phyloP scores from a whole-genome alignment of 2,888 invertebrate species.

The Acleris sparsana region DNA sequence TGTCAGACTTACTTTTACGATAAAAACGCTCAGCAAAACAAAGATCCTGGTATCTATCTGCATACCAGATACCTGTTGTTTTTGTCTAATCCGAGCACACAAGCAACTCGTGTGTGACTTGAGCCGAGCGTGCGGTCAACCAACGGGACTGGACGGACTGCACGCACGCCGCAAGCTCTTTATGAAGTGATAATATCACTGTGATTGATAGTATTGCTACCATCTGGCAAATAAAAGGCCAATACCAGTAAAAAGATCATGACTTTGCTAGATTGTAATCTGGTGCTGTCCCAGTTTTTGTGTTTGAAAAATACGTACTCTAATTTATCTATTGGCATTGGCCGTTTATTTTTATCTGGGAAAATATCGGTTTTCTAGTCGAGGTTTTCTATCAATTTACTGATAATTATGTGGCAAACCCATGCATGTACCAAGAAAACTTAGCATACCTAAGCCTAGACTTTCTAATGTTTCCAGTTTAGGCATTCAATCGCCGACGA shows the following conservation, averaged over 20 bases:
- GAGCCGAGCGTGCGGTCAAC: conserved; percentile 45
- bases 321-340: neutral
- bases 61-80: conserved; percentile 25
- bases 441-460: conserved; percentile 5
- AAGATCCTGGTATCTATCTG: conserved; percentile 26
- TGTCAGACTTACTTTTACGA: conserved; percentile 7
- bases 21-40: conserved; percentile 14
- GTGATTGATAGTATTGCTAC: conserved; percentile 22
- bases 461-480: conserved; percentile 10
- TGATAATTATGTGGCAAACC: neutral
- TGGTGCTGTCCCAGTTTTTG: too few species aligned
- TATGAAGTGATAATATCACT: conserved; percentile 28
- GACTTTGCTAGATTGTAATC: neutral
- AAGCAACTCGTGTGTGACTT: conserved; percentile 31
- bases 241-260: neutral
- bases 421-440: neutral
- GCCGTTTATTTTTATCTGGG: neutral
- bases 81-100: conserved; percentile 21
- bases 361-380: neutral
- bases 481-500: conserved; percentile 6
- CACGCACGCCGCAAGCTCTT: conserved; percentile 33
- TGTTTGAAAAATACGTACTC: neutral
- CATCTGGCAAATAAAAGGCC: neutral
- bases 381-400: neutral
- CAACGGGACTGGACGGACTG: conserved; percentile 48